Evolutionary conservation across 2,113 vertebrate genomes (phyloP).

Genomic region (Apistogramma diplotaenia): DNA sequence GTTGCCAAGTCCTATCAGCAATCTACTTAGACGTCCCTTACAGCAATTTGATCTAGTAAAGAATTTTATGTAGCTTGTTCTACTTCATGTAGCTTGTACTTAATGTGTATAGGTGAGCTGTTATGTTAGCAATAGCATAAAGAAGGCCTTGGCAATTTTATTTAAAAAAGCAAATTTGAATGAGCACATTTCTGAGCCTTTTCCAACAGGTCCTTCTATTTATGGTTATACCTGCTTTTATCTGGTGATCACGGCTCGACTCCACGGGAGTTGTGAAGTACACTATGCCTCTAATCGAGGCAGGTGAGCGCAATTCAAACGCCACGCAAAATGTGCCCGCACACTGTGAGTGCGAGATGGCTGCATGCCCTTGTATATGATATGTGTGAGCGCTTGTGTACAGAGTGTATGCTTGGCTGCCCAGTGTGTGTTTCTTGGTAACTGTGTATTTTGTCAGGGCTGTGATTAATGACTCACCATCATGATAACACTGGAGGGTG

Average conservation of each 20-base stretch:
- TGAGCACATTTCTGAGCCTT: background rate
- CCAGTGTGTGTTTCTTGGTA: constrained; percentile 54
- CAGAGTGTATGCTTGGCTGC: constrained; percentile 15
- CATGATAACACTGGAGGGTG: constrained; percentile 67
- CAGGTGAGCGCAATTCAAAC: constrained; percentile 29
- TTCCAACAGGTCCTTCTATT: constrained; percentile 35
- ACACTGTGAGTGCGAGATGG: background rate
- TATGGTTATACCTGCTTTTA: constrained; percentile 8
- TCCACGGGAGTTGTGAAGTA: constrained; percentile 11
- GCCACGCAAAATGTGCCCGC: background rate
- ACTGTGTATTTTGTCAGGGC: constrained; percentile 62
- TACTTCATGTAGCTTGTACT: constrained; percentile 14
- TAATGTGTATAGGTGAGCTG: constrained; percentile 3
- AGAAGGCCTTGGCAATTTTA: background rate
- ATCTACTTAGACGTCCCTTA: constrained; percentile 45
- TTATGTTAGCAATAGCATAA: background rate
- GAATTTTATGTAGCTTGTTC: constrained; percentile 20
- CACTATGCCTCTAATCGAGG: background rate
- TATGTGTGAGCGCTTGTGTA: background rate
- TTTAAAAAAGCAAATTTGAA: constrained; percentile 2
- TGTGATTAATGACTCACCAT: constrained; percentile 71
- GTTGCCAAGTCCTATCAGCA: constrained; percentile 47
- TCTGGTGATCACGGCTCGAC: constrained; percentile 13
- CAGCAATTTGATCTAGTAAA: constrained; percentile 41
- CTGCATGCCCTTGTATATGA: constrained; percentile 5